A percentile compares a stretch with the other conserved stretches of the same genome.
Conservation (phyloP, 2,888 invertebrate genomes). For the Timandra comae region DNA sequence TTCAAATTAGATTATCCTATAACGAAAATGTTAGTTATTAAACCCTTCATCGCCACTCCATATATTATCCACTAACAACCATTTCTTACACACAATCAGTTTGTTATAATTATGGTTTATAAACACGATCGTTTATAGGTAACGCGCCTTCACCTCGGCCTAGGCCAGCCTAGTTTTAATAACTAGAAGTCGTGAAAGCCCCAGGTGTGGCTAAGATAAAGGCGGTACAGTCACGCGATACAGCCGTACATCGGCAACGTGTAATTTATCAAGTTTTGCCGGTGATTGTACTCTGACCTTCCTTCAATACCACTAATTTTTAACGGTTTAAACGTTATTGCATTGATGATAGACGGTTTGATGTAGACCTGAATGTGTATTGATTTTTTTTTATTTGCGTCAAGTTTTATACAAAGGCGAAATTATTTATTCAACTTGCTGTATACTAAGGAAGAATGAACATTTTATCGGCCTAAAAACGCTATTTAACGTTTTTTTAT, state of each 20-base stretch:
- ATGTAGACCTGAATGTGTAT: slow-evolving; percentile 14
- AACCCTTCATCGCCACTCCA: too few relatives aligned
- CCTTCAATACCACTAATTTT: slow-evolving; percentile 13
- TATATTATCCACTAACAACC: too few relatives aligned
- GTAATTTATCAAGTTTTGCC: slow-evolving; percentile 21
- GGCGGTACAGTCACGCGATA: slow-evolving; percentile 42
- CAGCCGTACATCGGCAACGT: slow-evolving; percentile 35
- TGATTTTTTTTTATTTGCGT: slow-evolving; percentile 9
- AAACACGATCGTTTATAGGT: slow-evolving; percentile 8
- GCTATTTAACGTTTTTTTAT: too few relatives aligned
- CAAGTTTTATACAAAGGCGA: not conserved
- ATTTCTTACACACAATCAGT: not conserved
- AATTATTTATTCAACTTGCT: too few relatives aligned
- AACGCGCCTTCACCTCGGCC: slow-evolving; percentile 6
- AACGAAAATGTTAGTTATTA: too few relatives aligned
- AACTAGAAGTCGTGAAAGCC: slow-evolving; percentile 30
- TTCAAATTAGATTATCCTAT: too few relatives aligned
- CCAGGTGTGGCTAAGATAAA: slow-evolving; percentile 52
- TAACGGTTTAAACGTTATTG: slow-evolving; percentile 16
- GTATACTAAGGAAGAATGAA: too few relatives aligned
- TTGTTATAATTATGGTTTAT: slow-evolving; percentile 15
- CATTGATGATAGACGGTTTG: slow-evolving; percentile 11
- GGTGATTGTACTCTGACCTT: slow-evolving; percentile 10
- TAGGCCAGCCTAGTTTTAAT: slow-evolving; percentile 24
- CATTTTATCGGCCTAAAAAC: too few relatives aligned